Conservation (phyloP, 2,113 vertebrate species). For the Catharus bicknelli region DNA sequence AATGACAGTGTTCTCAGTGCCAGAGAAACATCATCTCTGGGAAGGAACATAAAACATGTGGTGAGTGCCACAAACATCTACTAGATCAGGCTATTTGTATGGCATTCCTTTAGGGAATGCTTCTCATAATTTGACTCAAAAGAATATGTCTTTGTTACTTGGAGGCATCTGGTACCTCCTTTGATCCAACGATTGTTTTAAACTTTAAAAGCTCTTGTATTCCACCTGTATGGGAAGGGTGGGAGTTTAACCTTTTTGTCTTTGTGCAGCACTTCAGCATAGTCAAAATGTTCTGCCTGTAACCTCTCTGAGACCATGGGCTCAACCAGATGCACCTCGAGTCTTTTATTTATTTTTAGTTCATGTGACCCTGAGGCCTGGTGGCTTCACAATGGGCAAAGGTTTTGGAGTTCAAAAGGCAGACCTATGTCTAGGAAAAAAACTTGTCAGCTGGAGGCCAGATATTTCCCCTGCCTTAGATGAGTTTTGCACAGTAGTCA, state of each 20-base stretch:
- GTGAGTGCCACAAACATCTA: background rate
- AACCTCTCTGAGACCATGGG: background rate
- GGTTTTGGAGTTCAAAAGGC: background rate
- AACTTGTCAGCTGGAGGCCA: background rate
- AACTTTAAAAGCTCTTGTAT: background rate
- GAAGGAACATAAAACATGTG: slow-evolving; percentile 1
- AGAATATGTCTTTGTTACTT: slow-evolving; percentile 8
- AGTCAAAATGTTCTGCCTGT: background rate
- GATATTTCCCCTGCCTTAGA: background rate
- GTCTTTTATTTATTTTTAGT: background rate
- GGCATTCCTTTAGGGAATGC: slow-evolving; percentile 8
- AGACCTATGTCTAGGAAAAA: background rate
- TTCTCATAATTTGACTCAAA: slow-evolving; percentile 3
- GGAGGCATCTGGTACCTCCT: background rate
- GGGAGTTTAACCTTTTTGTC: background rate
- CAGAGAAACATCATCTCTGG: slow-evolving; percentile 2
- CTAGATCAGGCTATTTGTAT: background rate
- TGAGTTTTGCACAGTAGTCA: slow-evolving; percentile 5
- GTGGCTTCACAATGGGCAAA: background rate
- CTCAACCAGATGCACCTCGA: background rate
- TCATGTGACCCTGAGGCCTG: background rate
- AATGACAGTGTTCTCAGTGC: background rate
- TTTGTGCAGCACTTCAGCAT: background rate
- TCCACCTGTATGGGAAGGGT: background rate
- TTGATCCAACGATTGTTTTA: background rate